A percentile compares a stretch with the other conserved stretches of the same genome.
Evolutionary conservation across 2,888 invertebrate species (phyloP).

Genomic region (Trypoxylon attenuatum): DNA sequence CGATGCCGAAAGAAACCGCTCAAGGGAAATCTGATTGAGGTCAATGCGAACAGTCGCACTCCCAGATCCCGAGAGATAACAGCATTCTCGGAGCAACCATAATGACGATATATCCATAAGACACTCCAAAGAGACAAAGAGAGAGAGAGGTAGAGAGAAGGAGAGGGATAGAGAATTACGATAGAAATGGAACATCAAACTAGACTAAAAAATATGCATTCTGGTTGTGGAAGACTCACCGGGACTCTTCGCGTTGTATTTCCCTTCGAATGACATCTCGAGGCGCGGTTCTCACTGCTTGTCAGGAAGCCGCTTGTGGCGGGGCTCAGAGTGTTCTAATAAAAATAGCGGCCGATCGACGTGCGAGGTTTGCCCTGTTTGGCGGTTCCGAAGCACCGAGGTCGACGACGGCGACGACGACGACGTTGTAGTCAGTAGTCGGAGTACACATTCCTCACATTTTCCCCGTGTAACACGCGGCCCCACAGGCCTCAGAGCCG

Average conservation of each 20-base stretch:
- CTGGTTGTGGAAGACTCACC: constrained; percentile 69
- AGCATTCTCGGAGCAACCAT: background rate
- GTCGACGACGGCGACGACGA: no score
- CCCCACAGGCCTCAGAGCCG: no score
- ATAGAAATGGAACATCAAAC: background rate
- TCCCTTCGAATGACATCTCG: constrained; percentile 76
- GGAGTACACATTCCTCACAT: constrained; percentile 43
- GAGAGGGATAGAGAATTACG: background rate
- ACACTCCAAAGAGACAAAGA: no score
- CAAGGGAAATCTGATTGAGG: no score
- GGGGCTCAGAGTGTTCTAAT: constrained; percentile 11
- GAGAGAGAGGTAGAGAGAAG: no score
- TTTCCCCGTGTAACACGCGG: background rate
- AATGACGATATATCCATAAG: background rate
- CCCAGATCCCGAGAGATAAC: background rate
- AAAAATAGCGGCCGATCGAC: constrained; percentile 27
- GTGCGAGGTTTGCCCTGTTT: constrained; percentile 33
- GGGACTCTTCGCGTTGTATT: constrained; percentile 80
- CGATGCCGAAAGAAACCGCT: no score
- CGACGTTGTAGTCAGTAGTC: constrained; percentile 14
- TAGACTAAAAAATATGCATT: background rate
- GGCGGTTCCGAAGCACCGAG: constrained; percentile 19
- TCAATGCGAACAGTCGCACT: no score
- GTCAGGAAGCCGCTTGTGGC: background rate
- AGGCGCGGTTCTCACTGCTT: no score